These are phyloP conservation scores for Amniataba percoides DNA, from an alignment of 2,797 vertebrate species.

Conservation along the genomic window DNA sequence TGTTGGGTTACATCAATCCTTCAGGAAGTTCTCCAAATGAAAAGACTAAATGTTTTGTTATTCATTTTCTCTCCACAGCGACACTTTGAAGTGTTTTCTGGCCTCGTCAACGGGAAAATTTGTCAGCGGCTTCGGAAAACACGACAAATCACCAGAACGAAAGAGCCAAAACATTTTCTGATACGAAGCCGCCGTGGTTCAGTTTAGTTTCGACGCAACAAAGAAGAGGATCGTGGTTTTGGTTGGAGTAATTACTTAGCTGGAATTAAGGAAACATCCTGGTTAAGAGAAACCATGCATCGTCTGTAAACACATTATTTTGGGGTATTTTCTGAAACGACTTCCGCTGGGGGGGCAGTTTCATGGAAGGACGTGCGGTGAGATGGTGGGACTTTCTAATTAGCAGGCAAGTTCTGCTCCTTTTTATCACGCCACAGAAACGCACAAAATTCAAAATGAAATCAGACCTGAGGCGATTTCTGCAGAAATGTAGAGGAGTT, in stretches of 20 bases:
- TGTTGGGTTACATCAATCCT: no score
- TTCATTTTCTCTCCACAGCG: no score
- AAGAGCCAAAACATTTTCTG: no score
- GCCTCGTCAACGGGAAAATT: no score
- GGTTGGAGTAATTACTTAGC: neutral
- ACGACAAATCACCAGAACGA: no score
- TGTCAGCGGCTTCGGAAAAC: no score
- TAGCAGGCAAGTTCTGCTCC: neutral
- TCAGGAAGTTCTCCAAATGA: no score
- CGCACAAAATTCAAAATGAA: neutral
- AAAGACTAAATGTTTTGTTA: no score
- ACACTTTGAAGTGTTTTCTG: no score
- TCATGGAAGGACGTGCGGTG: neutral
- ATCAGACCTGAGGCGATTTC: neutral
- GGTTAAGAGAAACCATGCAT: neutral
- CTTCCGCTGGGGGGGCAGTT: neutral
- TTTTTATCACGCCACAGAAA: neutral
- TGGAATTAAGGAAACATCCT: neutral
- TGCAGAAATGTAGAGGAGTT: neutral
- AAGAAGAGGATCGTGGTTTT: neutral
- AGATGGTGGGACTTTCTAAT: neutral
- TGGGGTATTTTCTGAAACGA: no score
- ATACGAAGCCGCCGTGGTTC: neutral
- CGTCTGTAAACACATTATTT: neutral
- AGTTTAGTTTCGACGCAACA: neutral